phyloP scores from a whole-genome alignment of 2,113 vertebrate genomes.

The Oophaga pumilio region DNA sequence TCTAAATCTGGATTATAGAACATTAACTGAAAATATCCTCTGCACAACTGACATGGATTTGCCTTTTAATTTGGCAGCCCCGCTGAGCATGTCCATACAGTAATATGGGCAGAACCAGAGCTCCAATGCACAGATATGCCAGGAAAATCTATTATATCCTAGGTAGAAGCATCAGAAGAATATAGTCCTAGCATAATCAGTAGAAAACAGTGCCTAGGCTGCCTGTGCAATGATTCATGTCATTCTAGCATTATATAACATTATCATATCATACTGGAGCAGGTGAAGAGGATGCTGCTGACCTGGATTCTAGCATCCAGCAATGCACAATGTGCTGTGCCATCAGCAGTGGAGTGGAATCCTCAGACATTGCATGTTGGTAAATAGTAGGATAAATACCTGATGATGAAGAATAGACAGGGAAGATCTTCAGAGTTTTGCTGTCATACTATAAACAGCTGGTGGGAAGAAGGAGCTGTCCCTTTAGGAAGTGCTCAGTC shows the following conservation, averaged over 20 bases:
- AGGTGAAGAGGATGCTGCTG: conserved; percentile 11
- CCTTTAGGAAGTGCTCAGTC: rapidly evolving
- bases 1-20: conserved; percentile 55
- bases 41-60: conserved; percentile 51
- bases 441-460: conserved; percentile 62
- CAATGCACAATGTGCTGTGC: background rate
- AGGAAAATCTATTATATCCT: conserved; percentile 10
- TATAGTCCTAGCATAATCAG: background rate
- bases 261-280: background rate
- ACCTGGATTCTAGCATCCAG: conserved; percentile 10
- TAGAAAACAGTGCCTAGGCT: background rate
- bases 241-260: background rate
- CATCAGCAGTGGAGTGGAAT: background rate
- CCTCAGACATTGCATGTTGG: background rate
- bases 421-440: conserved; percentile 60
- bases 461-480: conserved; percentile 1
- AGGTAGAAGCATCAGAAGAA: background rate
- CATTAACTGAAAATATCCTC: conserved; percentile 39
- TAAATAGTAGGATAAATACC: conserved; percentile 55
- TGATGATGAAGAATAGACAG: conserved; percentile 55
- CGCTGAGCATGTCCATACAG: background rate
- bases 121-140: background rate
- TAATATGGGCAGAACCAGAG: conserved; percentile 42
- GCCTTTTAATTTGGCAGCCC: conserved; percentile 16
- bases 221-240: background rate